Conservation (phyloP, 2,888 invertebrate genomes). For the Bombylius discolor region DNA sequence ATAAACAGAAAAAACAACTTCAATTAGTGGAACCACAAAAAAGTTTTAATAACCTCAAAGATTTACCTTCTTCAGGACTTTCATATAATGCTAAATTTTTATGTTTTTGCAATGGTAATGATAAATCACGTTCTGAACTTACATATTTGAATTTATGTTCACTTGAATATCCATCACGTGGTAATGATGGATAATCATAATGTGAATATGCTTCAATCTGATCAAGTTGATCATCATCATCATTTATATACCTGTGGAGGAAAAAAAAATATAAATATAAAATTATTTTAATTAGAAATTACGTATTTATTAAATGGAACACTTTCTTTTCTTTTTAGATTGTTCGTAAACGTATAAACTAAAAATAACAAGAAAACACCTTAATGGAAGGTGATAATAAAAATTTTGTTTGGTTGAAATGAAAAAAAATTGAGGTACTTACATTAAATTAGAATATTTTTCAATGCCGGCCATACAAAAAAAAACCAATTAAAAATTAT, state of each 20-base stretch:
- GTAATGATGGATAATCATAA: background rate
- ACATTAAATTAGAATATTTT: constrained; percentile 32
- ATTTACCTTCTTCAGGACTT: constrained; percentile 32
- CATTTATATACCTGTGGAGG: constrained; percentile 18
- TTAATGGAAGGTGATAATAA: no score
- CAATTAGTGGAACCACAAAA: background rate
- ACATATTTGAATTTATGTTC: constrained; percentile 23
- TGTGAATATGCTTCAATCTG: constrained; percentile 1
- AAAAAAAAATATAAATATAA: no score
- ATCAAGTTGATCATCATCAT: constrained; percentile 10
- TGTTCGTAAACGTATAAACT: no score
- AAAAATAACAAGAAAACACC: no score
- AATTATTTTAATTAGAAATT: no score
- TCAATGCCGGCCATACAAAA: constrained; percentile 29
- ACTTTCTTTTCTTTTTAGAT: no score
- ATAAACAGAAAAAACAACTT: background rate
- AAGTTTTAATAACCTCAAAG: background rate
- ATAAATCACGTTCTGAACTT: constrained; percentile 29
- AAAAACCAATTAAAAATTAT: no score
- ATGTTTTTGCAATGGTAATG: constrained; percentile 29
- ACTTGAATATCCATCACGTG: background rate
- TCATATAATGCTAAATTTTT: constrained; percentile 28
- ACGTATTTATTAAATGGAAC: no score
- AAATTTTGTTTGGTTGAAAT: no score
- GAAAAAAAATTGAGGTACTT: background rate